Conservation (phyloP, 2,113 vertebrate species). For the Peromyscus leucopus region DNA sequence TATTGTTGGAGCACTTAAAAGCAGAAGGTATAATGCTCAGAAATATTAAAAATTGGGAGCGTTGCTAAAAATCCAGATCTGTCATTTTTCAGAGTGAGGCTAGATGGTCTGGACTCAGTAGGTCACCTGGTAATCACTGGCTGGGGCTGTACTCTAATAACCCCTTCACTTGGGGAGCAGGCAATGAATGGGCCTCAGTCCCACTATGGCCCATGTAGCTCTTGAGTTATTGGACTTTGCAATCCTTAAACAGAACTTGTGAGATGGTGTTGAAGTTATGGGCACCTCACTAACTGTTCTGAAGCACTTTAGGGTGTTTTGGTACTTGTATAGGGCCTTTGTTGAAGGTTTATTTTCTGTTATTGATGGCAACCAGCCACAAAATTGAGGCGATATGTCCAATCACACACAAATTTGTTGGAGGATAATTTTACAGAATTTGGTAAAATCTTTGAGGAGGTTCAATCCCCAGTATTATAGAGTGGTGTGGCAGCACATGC, state of each 20-base stretch:
- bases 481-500: no score
- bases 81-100: background rate
- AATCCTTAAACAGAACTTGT: no score
- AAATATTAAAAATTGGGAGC: background rate
- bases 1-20: background rate
- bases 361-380: background rate
- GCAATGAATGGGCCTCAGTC: no score
- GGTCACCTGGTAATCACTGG: no score
- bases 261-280: no score
- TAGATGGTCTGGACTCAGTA: background rate
- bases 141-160: no score
- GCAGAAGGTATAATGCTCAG: background rate
- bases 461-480: background rate
- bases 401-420: conserved; percentile 17
- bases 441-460: conserved; percentile 19
- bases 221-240: no score
- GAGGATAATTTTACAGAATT: background rate
- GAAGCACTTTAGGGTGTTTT: background rate
- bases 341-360: background rate
- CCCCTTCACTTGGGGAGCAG: no score
- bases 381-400: background rate
- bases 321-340: background rate
- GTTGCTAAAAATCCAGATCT: background rate
- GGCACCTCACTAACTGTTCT: background rate
- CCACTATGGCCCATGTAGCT: no score